phyloP scores from a whole-genome alignment of 2,113 vertebrate genomes.

The Elanus axillaris region DNA sequence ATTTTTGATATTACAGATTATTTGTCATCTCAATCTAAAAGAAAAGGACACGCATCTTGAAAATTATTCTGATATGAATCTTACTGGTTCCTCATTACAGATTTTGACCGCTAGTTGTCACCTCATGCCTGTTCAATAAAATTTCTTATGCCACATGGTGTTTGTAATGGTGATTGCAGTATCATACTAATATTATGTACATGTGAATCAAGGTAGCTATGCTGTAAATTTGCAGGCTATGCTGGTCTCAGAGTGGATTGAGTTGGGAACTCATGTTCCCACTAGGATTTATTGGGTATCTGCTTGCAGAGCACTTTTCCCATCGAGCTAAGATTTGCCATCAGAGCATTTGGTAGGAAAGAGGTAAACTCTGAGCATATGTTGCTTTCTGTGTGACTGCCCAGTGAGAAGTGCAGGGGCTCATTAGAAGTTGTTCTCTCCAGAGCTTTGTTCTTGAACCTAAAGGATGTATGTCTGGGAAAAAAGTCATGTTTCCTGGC shows the following conservation, averaged over 20 bases:
- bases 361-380: neutral
- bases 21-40: slow-evolving; percentile 10
- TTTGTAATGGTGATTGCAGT: neutral
- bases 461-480: neutral
- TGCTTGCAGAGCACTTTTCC: neutral
- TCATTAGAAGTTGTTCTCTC: neutral
- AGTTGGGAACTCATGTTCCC: neutral
- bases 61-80: neutral
- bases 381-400: neutral
- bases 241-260: neutral
- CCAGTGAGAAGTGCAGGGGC: neutral
- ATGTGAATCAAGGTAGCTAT: neutral
- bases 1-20: neutral
- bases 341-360: neutral
- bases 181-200: neutral
- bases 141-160: neutral
- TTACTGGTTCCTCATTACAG: neutral
- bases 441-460: neutral
- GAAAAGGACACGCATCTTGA: neutral
- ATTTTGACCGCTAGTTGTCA: neutral
- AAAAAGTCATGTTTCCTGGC: neutral
- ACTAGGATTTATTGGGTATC: neutral
- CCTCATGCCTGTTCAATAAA: neutral
- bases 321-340: neutral
- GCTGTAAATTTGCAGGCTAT: neutral